Evolutionary conservation across 2,888 invertebrate species (phyloP).

Genomic region (Synergus itoensis): DNA sequence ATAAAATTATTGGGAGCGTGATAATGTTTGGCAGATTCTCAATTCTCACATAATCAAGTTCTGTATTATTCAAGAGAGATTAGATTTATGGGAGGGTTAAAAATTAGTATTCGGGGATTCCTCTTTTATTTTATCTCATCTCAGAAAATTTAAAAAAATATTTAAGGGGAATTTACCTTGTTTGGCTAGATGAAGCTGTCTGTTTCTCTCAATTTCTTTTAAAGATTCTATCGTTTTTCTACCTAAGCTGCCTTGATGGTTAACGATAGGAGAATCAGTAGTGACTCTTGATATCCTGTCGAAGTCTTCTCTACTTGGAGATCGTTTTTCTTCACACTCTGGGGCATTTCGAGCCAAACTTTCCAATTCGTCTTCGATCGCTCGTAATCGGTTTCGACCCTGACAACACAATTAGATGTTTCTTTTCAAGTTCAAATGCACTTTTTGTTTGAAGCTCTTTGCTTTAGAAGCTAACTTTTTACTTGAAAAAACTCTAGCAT

Average conservation of each 20-base stretch:
- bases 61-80: not conserved
- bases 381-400: conserved; percentile 83
- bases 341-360: conserved; percentile 68
- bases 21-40: not conserved
- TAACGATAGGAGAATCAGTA: conserved; percentile 86
- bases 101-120: not conserved
- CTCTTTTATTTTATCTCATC: not conserved
- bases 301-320: conserved; percentile 91
- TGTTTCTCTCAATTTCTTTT: conserved; percentile 93
- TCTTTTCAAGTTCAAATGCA: not conserved
- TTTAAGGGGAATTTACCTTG: conserved; percentile 83
- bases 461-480: not conserved
- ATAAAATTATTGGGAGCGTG: not conserved
- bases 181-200: conserved; percentile 91
- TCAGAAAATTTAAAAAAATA: not conserved
- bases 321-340: conserved; percentile 72
- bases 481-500: not conserved
- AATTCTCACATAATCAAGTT: not conserved
- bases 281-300: conserved; percentile 94
- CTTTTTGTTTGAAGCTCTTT: not conserved
- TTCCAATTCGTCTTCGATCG: conserved; percentile 84
- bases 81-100: not conserved
- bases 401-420: conserved; percentile 59
- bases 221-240: conserved; percentile 91
- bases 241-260: conserved; percentile 84